Conservation (phyloP, 2,113 vertebrate genomes). For the Cathartes aura region DNA sequence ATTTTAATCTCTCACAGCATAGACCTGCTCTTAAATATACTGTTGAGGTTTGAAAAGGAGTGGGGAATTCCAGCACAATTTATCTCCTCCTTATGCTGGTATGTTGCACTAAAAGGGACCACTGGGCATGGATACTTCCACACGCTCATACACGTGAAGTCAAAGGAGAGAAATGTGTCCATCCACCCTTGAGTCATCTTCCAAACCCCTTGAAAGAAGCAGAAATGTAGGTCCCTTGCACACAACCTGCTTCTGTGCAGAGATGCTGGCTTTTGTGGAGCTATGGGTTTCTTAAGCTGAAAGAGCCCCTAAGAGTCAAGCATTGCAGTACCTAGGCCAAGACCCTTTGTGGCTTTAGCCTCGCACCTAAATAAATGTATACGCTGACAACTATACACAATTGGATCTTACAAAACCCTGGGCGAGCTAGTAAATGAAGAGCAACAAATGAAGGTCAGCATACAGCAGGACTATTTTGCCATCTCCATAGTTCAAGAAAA, state of each 20-base stretch:
- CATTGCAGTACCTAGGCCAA: not conserved
- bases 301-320: not conserved
- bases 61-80: not conserved
- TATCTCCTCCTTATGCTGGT: not conserved
- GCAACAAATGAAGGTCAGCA: not conserved
- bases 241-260: not conserved
- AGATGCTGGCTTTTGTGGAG: not conserved
- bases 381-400: not conserved
- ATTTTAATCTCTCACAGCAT: not conserved
- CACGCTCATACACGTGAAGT: not conserved
- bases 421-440: not conserved
- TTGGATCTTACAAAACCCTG: not conserved
- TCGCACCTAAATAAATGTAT: not conserved
- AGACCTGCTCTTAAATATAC: not conserved
- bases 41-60: not conserved
- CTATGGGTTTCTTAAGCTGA: not conserved
- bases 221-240: not conserved
- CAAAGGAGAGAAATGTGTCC: not conserved
- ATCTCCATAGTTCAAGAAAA: not conserved
- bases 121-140: not conserved
- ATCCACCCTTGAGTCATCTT: not conserved
- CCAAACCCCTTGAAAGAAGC: not conserved
- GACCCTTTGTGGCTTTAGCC: not conserved
- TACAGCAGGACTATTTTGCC: not conserved
- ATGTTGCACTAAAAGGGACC: not conserved